phyloP scores from a whole-genome alignment of 2,888 invertebrate species.

The Drosophila mulleri region DNA sequence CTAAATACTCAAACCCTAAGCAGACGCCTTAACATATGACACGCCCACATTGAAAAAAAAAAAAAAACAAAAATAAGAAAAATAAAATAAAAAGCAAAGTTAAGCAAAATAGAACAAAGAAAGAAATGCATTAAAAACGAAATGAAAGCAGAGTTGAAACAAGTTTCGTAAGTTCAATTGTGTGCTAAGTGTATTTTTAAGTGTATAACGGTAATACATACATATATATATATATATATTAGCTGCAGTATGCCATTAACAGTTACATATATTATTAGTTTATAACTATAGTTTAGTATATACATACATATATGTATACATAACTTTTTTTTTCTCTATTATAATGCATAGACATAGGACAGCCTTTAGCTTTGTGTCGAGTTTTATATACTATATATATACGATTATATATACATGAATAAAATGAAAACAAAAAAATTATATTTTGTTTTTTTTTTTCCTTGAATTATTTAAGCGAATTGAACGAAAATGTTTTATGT shows the following conservation, averaged over 20 bases:
- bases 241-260: constrained; percentile 65
- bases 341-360: constrained; percentile 15
- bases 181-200: constrained; percentile 77
- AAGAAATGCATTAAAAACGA: background rate
- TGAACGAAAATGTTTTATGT: constrained; percentile 59
- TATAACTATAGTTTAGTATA: constrained; percentile 19
- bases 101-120: constrained; percentile 2
- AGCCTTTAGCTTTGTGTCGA: constrained; percentile 40
- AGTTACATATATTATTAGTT: constrained; percentile 23
- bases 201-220: constrained; percentile 65
- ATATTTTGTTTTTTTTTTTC: constrained; percentile 34
- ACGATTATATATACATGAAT: background rate
- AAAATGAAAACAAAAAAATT: background rate
- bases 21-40: constrained; percentile 74
- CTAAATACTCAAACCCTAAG: constrained; percentile 52
- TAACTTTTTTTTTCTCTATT: constrained; percentile 27
- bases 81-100: background rate
- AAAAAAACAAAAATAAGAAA: constrained; percentile 7
- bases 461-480: constrained; percentile 57
- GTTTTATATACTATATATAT: constrained; percentile 14
- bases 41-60: constrained; percentile 56
- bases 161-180: constrained; percentile 63
- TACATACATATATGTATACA: constrained; percentile 14
- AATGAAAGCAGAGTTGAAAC: constrained; percentile 11
- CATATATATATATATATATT: constrained; percentile 23